A percentile compares a stretch with the other conserved stretches of the same genome.
Evolutionary conservation across 64 coral and sea anemone species (phyloP).

Genomic region (Trachythela sp.): DNA sequence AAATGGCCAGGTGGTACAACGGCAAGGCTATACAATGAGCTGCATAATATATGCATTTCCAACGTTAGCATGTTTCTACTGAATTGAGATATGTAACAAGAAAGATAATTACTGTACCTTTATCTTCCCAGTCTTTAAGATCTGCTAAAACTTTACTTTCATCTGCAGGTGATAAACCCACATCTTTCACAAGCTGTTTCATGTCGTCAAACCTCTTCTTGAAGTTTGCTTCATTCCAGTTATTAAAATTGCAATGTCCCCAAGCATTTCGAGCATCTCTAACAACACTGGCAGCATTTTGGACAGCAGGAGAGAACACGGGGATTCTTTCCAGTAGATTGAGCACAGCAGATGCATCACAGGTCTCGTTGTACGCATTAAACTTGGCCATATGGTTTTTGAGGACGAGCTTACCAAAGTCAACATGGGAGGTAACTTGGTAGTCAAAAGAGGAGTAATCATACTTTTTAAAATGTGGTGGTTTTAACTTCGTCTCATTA

Average conservation of each 20-base stretch:
- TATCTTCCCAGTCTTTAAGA: constrained; percentile 16
- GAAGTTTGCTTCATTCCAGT: neutral
- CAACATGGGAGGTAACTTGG: constrained; percentile 17
- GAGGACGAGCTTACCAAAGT: constrained; percentile 40
- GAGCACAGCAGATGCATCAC: constrained; percentile 26
- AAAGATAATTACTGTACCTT: neutral
- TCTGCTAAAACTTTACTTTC: neutral
- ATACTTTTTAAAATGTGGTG: neutral
- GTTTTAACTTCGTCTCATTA: neutral
- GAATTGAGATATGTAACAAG: too few relatives aligned
- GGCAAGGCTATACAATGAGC: too few relatives aligned
- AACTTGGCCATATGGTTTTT: constrained; percentile 39
- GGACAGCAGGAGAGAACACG: constrained; percentile 12
- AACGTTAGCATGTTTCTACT: too few relatives aligned
- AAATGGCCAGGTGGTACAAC: too few relatives aligned
- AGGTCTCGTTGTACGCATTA: constrained; percentile 6
- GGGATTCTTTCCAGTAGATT: neutral
- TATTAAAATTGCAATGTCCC: constrained; percentile 2
- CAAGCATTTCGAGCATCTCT: neutral
- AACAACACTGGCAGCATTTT: neutral
- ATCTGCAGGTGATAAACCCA: neutral
- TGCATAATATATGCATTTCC: too few relatives aligned
- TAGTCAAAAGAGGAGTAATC: constrained; percentile 18
- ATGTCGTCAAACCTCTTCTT: neutral
- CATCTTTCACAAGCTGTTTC: neutral